Base-by-base conservation (phyloP, 2,797 vertebrate species). In the Lepilemur septentrionalis region DNA sequence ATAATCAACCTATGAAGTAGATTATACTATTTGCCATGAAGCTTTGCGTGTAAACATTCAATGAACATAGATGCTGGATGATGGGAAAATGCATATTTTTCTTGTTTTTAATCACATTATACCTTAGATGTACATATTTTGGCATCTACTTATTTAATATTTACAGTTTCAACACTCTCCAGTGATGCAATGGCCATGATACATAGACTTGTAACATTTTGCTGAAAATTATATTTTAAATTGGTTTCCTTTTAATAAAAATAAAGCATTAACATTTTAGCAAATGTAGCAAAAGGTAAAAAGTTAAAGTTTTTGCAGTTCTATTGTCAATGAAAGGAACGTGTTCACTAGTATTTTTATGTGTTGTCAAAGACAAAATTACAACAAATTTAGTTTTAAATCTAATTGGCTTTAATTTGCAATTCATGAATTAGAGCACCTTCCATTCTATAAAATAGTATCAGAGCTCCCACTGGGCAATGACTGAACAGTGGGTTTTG, bases 41-140 rank as follows among this genome's bases (percentile, higher is more conserved):
- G 4, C 10, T 79, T 89, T 79, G 48, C 12, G 59, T 20, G 23
- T 1, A 92, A 32, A 18, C 15, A 80, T 52, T 13, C 46, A 83
- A 0, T 67, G 18, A 75, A 59, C 38, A 5, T 35, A 50, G 65
- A 28, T 67, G 20, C 52, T 41, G 11, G 22, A 48, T 78, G 18
- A 93, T 89, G 32, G n/a, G n/a, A 30, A 84, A 30, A 43, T 23
- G 7, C 48, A 63, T 2, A 63, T 20, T 61, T n/a, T 89, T 82
- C 72, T 73, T 92, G 14, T 41, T 95, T 96, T 67, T 69, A 93
- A 80, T 90, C 23, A 73, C 57, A 82, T 85, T 65, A 32, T 67
- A 65, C 12, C 25, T 85, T 59, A 76, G 55, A 57, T 86, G 17
- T 69, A n/a, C n/a, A 2, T 91, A 41, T 73, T 30, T 84, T 84